Evolutionary conservation across 2,888 invertebrate genomes (phyloP), one percentile per base, ranked within the genome.

Genomic region (Toxonevra muliebris): DNA sequence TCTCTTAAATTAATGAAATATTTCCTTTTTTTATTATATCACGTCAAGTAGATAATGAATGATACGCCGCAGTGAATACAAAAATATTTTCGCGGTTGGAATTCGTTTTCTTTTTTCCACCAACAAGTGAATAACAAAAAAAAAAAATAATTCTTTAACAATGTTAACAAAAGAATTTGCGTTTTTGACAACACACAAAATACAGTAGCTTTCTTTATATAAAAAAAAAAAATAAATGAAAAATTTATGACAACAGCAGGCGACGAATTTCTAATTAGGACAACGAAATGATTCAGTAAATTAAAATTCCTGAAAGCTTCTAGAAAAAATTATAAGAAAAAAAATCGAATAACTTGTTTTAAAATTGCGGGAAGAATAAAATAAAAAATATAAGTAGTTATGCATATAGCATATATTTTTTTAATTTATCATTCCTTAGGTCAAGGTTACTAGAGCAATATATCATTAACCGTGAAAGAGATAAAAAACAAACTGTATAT

Each of bases 11-110:
- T 10, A 7, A 52, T n/a, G 52, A n/a, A 9, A 4, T n/a, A n/a
- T 52, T 52, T 17, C 15, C 15, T 17, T 19, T 10, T 52, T 19
- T 13, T 13, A 52, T 13, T 52, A 52, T 15, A 1, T n/a, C 30
- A 4, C 7, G 30, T 4, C 30, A 30, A 30, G 2, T n/a, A n/a
- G n/a, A n/a, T 2, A 30, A 30, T 30, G 30, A 30, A 30, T 30
- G 30, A 30, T 30, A 30, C 7, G 65, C 60, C 62, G 71, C 58
- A 60, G 30, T 71, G 69, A 57, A 69, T 72, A 69, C 54, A 62
- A 64, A 67, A 63, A 48, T 61, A 19, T 48, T 65, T 67, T 65
- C 69, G 57, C 70, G 70, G 53, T 63, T 65, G 68, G 68, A 68
- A 59, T 71, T 60, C 57, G 45, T 40, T 58, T 66, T 67, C 53